Evolutionary conservation across 2,113 vertebrate species (phyloP).

Genomic region (Crypturellus undulatus): DNA sequence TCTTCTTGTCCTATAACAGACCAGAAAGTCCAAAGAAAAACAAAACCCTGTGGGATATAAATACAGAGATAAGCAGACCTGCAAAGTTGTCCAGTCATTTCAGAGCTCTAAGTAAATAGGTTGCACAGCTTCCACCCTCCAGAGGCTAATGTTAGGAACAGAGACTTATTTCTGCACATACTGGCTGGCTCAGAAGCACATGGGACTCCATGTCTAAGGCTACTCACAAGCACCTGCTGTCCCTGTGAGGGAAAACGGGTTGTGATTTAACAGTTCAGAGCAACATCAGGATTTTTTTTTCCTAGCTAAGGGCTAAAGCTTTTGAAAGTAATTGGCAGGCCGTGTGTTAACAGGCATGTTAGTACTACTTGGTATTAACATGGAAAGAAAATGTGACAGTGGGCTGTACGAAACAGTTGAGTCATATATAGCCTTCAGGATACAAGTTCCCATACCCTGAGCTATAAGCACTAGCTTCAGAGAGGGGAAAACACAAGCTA

Average conservation of each 20-base stretch:
- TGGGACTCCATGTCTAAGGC: neutral
- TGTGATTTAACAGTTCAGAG: neutral
- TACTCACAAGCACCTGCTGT: neutral
- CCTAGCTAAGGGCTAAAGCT: neutral
- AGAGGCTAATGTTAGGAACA: rapidly evolving
- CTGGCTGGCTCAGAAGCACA: rapidly evolving
- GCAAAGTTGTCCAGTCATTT: neutral
- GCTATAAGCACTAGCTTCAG: neutral
- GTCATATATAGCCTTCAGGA: neutral
- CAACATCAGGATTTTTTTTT: neutral
- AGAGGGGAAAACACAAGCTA: neutral
- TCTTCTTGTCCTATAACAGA: neutral
- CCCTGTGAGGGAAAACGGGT: neutral
- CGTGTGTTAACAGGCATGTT: neutral
- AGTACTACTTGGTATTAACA: neutral
- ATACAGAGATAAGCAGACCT: too few species aligned
- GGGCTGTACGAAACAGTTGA: neutral
- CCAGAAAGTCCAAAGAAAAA: neutral
- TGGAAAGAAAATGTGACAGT: neutral
- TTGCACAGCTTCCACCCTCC: neutral
- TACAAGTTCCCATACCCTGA: neutral
- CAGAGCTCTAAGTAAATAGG: neutral
- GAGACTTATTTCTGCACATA: neutral
- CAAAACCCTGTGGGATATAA: neutral
- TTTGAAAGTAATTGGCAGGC: neutral